Evolutionary conservation across 2,797 vertebrate species (phyloP), one percentile per base, ranked within the genome.

Genomic region (Orientallactaga sibirica): DNA sequence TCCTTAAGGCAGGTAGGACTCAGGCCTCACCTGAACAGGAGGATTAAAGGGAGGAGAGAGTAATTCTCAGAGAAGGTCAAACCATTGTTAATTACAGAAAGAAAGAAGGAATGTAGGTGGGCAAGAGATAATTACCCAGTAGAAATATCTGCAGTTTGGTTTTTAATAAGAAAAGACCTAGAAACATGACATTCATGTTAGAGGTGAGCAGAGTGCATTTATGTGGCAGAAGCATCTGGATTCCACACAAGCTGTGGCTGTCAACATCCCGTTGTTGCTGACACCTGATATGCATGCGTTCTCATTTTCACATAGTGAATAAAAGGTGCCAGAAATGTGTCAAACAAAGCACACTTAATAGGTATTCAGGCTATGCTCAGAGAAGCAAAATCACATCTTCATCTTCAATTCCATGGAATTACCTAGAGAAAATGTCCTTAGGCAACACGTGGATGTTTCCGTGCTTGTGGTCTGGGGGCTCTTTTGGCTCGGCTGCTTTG

Each of bases 371-470:
- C 10, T 73, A 43, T 48, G 18, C 1, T 1, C 12, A 12, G 43
- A 19, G 29, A 91, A 77, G 48, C 64, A 88, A 55, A 91, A 10
- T 74, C 71, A n/a, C 52, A 55, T 33, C 62, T 78, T 81, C 19
- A 19, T 48, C n/a, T 79, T 73, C 33, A 73, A 19, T 66, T 62
- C 33, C 27, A n/a, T 52, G 48, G 43, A 67, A 4, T 86, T 76
- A 43, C 22, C 61, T 33, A 70, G 33, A 78, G 37, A 41, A 67
- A 29, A 19, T 12, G 16, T 79, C 77, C 55, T 77, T 20, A 14
- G 75, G 78, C 88, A 92, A 91, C 95, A 96, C 83, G 95, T 96
- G 75, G 55, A 55, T 92, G 55, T 66, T 92, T 88, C 89, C 81
- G 80, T 95, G 90, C 74, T 41, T 83, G 66, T 55, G 83, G 78